phyloP scores from a whole-genome alignment of 2,888 invertebrate genomes.

The Troglohyphantes excavatus region DNA sequence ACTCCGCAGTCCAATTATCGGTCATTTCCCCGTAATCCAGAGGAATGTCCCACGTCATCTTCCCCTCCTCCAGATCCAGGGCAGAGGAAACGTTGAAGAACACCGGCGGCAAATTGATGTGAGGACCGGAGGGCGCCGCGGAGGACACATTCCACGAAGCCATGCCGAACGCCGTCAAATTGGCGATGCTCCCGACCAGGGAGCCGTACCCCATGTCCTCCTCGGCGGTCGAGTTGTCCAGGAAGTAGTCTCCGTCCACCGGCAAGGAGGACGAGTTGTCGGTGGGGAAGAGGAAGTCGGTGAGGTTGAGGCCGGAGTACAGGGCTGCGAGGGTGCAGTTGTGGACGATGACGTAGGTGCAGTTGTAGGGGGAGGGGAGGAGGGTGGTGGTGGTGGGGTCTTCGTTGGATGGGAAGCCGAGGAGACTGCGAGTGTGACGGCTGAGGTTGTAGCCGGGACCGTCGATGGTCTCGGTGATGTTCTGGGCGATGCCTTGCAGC shows the following conservation, averaged over 20 bases:
- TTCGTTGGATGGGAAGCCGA: not conserved
- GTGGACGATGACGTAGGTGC: slow-evolving; percentile 70
- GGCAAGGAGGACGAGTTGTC: slow-evolving; percentile 6
- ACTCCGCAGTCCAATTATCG: slow-evolving; percentile 52
- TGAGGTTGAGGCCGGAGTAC: slow-evolving; percentile 49
- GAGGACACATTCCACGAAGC: slow-evolving; percentile 55
- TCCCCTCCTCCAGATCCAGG: slow-evolving; percentile 56
- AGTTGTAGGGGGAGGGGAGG: slow-evolving; percentile 56
- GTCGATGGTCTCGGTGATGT: slow-evolving; percentile 80
- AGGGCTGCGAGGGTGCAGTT: slow-evolving; percentile 77
- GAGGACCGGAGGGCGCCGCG: slow-evolving; percentile 10
- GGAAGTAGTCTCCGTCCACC: slow-evolving; percentile 58
- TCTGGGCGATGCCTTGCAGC: slow-evolving; percentile 85
- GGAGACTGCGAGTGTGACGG: slow-evolving; percentile 39
- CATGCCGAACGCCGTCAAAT: slow-evolving; percentile 67
- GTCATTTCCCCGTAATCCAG: slow-evolving; percentile 41
- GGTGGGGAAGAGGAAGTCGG: slow-evolving; percentile 13
- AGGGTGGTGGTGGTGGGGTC: slow-evolving; percentile 25
- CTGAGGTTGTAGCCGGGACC: slow-evolving; percentile 41
- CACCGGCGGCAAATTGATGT: slow-evolving; percentile 43
- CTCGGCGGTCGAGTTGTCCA: slow-evolving; percentile 57
- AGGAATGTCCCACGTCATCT: slow-evolving; percentile 68
- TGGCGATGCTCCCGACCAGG: slow-evolving; percentile 55
- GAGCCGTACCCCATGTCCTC: slow-evolving; percentile 46
- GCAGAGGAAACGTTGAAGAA: slow-evolving; percentile 53